Base-by-base conservation (phyloP, 2,113 vertebrate genomes). In the Anhinga rufa region DNA sequence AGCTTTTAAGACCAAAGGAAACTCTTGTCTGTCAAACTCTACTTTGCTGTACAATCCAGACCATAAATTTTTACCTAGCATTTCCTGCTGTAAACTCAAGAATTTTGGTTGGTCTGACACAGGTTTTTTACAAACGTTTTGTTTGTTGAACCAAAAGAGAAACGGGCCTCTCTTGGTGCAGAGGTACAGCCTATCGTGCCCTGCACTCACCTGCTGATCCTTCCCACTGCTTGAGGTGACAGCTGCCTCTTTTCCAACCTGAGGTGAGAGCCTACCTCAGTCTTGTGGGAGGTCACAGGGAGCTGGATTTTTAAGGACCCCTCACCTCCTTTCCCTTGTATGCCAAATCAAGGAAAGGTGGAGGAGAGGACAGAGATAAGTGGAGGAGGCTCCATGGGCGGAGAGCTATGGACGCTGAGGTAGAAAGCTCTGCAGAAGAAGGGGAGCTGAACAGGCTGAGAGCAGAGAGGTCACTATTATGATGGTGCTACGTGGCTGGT, bases 1-100 rank as follows among this genome's bases (percentile, higher is more conserved):
- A 89, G 57, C 65, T 93, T 90, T 96, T 80, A 87, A 89, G 74
- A 82, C 54, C 61, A 65, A 91, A 77, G 36, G 81, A 94, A 95
- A 79, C 49, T 82, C 28, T 89, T 60, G 74, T 88, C 86, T 88
- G 64, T 82, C 92, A 92, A 85, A 54, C n/a, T 80, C 58, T 36
- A 58, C 70, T 93, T 87, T 77, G 28, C 78, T 71, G n/a, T 34
- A n/a, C 51, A 77, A 48, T 46, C 55, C 62, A 93, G 66, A 70
- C 54, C 62, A 80, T 65, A 65, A 36, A 9, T 87, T 85, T 82
- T 87, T 61, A 82, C 17, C 62, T 29, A 82, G 40, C 49, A 65
- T 48, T 91, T 94, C 82, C 91, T 32, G 66, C 58, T 38, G 8
- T 17, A 90, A 91, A 65, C 40, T 64, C 31, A 46, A 44, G 49